Evolutionary conservation across 35 echinoderm and acorn worm genomes (phyloP).

Genomic region (Nesometra sesokonis): DNA sequence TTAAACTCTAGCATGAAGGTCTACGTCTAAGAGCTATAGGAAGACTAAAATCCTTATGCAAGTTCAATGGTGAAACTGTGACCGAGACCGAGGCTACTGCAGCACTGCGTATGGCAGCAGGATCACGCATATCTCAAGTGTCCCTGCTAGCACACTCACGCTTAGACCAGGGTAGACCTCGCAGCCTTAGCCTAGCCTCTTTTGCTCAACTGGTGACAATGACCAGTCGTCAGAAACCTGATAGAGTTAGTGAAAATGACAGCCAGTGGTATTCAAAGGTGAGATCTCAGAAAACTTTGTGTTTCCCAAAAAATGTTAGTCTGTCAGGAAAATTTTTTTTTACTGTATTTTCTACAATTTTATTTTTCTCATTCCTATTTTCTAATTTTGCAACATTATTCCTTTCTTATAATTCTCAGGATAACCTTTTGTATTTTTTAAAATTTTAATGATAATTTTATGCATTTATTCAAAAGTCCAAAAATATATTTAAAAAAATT

Average conservation of each 20-base stretch:
- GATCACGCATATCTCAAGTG: slow-evolving; percentile 85
- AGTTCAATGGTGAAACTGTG: slow-evolving; percentile 60
- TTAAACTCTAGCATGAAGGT: slow-evolving; percentile 55
- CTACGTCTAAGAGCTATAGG: slow-evolving; percentile 79
- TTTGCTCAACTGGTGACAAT: slow-evolving; percentile 74
- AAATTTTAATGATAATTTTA: too few species aligned
- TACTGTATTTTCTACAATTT: not conserved
- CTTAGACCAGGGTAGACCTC: slow-evolving; percentile 50
- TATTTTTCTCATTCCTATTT: not conserved
- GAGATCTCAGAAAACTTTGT: too few species aligned
- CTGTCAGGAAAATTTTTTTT: not conserved
- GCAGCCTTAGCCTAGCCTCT: slow-evolving; percentile 79
- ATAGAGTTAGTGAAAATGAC: slow-evolving; percentile 85
- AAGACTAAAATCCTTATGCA: slow-evolving; percentile 68
- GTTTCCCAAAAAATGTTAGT: too few species aligned
- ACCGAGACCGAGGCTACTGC: slow-evolving; percentile 88
- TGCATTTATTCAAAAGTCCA: too few species aligned
- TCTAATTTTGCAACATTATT: not conserved
- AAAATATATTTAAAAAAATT: too few species aligned
- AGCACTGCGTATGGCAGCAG: slow-evolving; percentile 93
- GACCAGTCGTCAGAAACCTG: slow-evolving; percentile 88
- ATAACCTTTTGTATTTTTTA: too few species aligned
- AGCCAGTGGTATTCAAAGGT: slow-evolving; percentile 91
- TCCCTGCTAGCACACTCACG: slow-evolving; percentile 83
- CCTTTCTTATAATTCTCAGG: not conserved